A percentile compares a stretch with the other conserved stretches of the same genome.
Conservation (phyloP, 2,797 vertebrate species). For the Gymnothorax reevesii region DNA sequence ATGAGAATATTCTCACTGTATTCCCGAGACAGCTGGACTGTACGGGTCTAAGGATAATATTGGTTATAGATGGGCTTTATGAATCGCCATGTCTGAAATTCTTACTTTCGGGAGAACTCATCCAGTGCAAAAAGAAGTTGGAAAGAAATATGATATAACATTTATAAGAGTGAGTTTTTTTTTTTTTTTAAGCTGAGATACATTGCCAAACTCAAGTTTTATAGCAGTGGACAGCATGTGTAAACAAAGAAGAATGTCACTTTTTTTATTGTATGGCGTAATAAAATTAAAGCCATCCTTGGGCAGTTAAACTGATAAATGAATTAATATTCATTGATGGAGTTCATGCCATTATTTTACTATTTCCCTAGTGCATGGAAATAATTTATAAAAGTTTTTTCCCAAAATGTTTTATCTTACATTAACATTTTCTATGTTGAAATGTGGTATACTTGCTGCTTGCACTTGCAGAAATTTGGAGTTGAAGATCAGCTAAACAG, state of each 20-base stretch:
- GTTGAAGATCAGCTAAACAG: not conserved
- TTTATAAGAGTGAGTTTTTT: not conserved
- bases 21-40: not conserved
- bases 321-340: not conserved
- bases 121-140: not conserved
- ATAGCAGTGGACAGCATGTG: not conserved
- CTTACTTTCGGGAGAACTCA: slow-evolving; percentile 8
- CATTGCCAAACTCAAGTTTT: not conserved
- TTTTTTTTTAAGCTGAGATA: not conserved
- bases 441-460: not conserved
- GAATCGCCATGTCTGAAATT: not conserved
- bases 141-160: not conserved
- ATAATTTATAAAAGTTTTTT: not conserved
- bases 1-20: slow-evolving; percentile 24
- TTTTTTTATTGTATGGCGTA: not conserved
- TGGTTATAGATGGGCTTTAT: slow-evolving; percentile 7
- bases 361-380: not conserved
- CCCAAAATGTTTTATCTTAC: not conserved
- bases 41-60: not conserved
- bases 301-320: not conserved
- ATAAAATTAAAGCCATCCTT: not conserved
- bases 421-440: not conserved
- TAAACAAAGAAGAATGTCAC: not conserved
- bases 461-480: not conserved
- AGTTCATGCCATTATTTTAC: not conserved